These are phyloP conservation scores for Hoplodrina blanda DNA, from an alignment of 2,888 invertebrate species.

Conservation along the genomic window DNA sequence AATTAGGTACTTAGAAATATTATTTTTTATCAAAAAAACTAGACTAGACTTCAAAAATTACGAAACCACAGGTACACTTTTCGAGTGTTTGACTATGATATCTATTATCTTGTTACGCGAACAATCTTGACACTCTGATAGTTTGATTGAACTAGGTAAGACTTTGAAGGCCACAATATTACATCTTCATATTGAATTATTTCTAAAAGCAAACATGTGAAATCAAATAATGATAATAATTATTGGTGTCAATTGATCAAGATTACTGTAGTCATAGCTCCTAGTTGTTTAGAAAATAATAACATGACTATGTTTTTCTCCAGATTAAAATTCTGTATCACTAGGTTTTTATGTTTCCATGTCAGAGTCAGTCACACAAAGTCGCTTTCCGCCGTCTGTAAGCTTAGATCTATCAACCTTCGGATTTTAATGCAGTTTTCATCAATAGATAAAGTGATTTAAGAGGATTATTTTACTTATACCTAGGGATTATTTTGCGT, in stretches of 20 bases:
- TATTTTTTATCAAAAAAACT: too few relatives aligned
- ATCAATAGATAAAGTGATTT: too few relatives aligned
- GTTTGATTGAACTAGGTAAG: constrained; percentile 26
- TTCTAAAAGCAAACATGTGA: constrained; percentile 7
- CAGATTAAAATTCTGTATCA: too few relatives aligned
- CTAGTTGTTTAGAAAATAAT: too few relatives aligned
- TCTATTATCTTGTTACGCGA: constrained; percentile 4
- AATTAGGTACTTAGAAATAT: too few relatives aligned
- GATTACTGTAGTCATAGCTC: background rate
- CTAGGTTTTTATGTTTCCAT: too few relatives aligned
- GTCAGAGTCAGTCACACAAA: too few relatives aligned
- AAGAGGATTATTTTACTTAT: too few relatives aligned
- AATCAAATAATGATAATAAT: background rate
- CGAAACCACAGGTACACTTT: constrained; percentile 20
- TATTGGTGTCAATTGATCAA: background rate
- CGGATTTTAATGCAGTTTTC: too few relatives aligned
- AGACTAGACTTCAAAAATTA: constrained; percentile 9
- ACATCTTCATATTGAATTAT: background rate
- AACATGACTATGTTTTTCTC: too few relatives aligned
- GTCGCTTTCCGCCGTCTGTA: background rate
- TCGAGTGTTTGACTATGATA: constrained; percentile 36
- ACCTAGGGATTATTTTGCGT: too few relatives aligned
- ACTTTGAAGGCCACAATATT: constrained; percentile 11
- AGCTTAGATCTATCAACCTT: too few relatives aligned
- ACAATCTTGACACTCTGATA: constrained; percentile 44